These are phyloP conservation scores for Andrena marginata DNA, from an alignment of 2,888 invertebrate genomes.

Conservation along the genomic window DNA sequence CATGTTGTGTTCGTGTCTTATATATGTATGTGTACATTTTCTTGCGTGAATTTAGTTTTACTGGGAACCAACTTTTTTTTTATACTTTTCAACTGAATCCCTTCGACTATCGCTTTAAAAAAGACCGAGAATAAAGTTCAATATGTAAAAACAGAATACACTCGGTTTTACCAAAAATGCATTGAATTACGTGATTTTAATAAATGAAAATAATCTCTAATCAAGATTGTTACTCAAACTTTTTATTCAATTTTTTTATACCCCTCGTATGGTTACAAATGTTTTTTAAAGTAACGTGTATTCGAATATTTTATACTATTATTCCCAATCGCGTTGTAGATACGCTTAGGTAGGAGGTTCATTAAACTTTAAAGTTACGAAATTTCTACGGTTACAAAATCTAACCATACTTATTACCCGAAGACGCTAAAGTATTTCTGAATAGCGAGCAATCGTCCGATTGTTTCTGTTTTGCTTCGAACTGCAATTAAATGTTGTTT, in stretches of 20 bases:
- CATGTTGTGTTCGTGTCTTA: constrained; percentile 34
- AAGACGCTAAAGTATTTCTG: not conserved
- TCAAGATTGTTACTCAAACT: no score
- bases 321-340: no score
- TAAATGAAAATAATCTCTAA: no score
- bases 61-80: not conserved
- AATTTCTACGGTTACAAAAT: not conserved
- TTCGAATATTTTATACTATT: no score
- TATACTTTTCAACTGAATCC: not conserved
- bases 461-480: not conserved
- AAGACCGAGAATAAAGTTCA: no score
- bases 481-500: not conserved
- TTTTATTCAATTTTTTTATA: no score
- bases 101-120: not conserved
- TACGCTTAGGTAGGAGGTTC: not conserved
- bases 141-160: no score
- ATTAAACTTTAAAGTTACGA: not conserved
- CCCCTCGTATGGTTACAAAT: no score
- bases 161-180: no score
- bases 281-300: no score
- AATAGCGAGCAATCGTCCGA: not conserved
- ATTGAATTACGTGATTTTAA: no score
- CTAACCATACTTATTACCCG: not conserved
- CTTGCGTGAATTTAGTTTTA: no score
- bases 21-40: not conserved